phyloP scores from a whole-genome alignment of 2,797 vertebrate genomes.

The Brachyrhaphis roseni region DNA sequence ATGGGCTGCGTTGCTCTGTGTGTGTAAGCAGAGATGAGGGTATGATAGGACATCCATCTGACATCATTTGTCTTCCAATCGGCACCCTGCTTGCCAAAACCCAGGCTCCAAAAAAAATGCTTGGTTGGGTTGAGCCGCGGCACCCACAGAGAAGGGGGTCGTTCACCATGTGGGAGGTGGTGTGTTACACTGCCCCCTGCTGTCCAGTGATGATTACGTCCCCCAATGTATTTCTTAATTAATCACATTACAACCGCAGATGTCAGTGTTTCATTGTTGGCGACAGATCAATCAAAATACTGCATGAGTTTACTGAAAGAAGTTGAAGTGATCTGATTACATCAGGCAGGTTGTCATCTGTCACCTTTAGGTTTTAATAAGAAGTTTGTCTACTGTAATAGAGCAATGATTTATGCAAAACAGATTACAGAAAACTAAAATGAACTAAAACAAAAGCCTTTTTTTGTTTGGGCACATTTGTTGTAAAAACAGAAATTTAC shows the following conservation, averaged over 20 bases:
- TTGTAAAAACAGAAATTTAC: not conserved
- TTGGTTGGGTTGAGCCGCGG: slow-evolving; percentile 14
- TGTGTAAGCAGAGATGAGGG: slow-evolving; percentile 12
- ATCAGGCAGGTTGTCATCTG: slow-evolving; percentile 18
- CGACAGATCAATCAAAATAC: not conserved
- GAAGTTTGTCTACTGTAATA: slow-evolving; percentile 41
- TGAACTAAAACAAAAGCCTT: not conserved
- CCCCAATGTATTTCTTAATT: not conserved
- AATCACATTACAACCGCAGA: not conserved
- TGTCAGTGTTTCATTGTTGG: not conserved
- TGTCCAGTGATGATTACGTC: not conserved
- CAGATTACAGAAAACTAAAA: not conserved
- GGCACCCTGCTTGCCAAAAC: slow-evolving; percentile 50
- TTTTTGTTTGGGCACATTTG: not conserved
- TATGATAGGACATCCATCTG: slow-evolving; percentile 56
- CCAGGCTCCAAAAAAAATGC: slow-evolving; percentile 35
- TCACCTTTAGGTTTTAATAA: slow-evolving; percentile 34
- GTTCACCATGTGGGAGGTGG: not conserved
- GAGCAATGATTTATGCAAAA: slow-evolving; percentile 18
- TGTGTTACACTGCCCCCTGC: slow-evolving; percentile 54
- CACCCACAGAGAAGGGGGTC: not conserved
- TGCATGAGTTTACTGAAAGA: not conserved
- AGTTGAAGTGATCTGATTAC: slow-evolving; percentile 2
- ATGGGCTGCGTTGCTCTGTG: slow-evolving; percentile 15
- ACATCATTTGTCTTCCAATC: slow-evolving; percentile 62